Evolutionary conservation across 2,888 invertebrate species (phyloP).

Genomic region (Sinohyriopsis cumingii): DNA sequence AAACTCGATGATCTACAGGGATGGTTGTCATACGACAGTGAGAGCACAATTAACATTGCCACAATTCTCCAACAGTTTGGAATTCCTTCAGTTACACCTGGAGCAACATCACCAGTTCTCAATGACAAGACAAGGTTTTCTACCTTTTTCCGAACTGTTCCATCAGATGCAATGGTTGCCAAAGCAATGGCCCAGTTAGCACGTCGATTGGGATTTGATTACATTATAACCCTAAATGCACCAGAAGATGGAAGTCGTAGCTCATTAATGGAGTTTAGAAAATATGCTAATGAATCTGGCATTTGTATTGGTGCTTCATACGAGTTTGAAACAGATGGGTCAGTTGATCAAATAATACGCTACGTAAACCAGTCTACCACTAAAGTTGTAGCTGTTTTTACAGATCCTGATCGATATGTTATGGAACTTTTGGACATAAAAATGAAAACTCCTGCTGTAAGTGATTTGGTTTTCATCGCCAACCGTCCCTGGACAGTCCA

Average conservation of each 20-base stretch:
- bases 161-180: slow-evolving; percentile 52
- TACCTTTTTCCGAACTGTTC: slow-evolving; percentile 64
- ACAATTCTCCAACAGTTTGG: slow-evolving; percentile 64
- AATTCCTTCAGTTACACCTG: slow-evolving; percentile 73
- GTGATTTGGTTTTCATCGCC: slow-evolving; percentile 48
- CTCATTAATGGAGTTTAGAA: slow-evolving; percentile 43
- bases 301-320: slow-evolving; percentile 59
- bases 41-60: slow-evolving; percentile 55
- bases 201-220: slow-evolving; percentile 51
- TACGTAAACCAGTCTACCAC: slow-evolving; percentile 54
- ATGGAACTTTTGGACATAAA: slow-evolving; percentile 48
- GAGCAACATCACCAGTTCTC: slow-evolving; percentile 55
- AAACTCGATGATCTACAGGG: slow-evolving; percentile 37
- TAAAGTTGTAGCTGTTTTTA: slow-evolving; percentile 60
- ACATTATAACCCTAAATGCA: slow-evolving; percentile 60
- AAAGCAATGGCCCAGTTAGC: slow-evolving; percentile 58
- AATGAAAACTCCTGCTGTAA: slow-evolving; percentile 9
- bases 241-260: slow-evolving; percentile 54
- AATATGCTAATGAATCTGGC: slow-evolving; percentile 41
- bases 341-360: slow-evolving; percentile 43
- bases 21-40: slow-evolving; percentile 61
- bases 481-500: slow-evolving; percentile 51
- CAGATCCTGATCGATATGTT: slow-evolving; percentile 51
- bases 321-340: slow-evolving; percentile 61
- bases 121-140: slow-evolving; percentile 49